Evolutionary conservation across 2,888 invertebrate species (phyloP), one percentile per base, ranked within the genome.

Genomic region (Gymnocheta viridis): DNA sequence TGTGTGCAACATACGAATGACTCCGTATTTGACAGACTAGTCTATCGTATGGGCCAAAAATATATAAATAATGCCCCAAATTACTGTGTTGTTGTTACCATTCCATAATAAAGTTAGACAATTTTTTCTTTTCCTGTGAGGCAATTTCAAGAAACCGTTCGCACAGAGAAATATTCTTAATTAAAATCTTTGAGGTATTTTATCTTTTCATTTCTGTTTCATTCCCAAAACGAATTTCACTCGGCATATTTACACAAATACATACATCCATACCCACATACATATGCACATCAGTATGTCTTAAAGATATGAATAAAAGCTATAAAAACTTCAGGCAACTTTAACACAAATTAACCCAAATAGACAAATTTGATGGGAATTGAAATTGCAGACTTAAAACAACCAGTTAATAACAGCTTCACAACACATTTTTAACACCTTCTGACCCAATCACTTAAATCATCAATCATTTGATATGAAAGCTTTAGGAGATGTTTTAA

Each of bases 381-480:
- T 56, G 5, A 38, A 44, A 44, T 77, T 58, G 44, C 35, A 47
- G 24, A 27, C 22, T 7, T 54, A 56, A 67, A 32, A 22, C 56
- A 47, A 76, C 54, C 64, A 64, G 54, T 77, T 77, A 77, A 66
- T 51, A 74, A 54, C 41, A 66, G 47, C 14, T 38, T n/a, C 10
- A 41, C 32, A 54, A 32, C 17, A 58, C 2, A 44, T 32, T 27
- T 64, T 47, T 35, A 78, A 38, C 78, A 78, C 69, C 78, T 70
- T 70, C 41, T 70, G 62, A 51, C 60, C 70, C 44, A 78, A 78
- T 62, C 70, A 70, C 78, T 70, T 62, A 60, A 78, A 49, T 62
- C 78, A 78, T 78, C 69, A 78, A 78, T 78, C 70, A 78, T 44
- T 62, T 62, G 29, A 41, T 54, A 49, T 38, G 12, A 9, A 32